A percentile compares a stretch with the other conserved stretches of the same genome.
phyloP scores from a whole-genome alignment of 2,113 vertebrate species.

The Paracanthobrama guichenoti region DNA sequence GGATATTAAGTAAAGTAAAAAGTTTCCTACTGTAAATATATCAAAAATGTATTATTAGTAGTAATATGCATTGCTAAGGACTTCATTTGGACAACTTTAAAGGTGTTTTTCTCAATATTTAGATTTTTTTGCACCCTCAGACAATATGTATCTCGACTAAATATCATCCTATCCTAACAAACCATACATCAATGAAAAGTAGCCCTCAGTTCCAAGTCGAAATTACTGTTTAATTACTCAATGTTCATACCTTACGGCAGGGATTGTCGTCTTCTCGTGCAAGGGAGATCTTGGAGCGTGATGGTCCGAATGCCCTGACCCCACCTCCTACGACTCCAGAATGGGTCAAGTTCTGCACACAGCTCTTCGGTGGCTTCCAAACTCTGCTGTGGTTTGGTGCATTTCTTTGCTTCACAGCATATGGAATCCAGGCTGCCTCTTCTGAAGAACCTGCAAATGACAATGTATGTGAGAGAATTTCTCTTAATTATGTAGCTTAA shows the following conservation, averaged over 20 bases:
- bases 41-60: too few species aligned
- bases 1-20: too few species aligned
- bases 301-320: slow-evolving; percentile 92
- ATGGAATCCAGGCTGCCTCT: slow-evolving; percentile 81
- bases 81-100: too few species aligned
- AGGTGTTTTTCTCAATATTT: too few species aligned
- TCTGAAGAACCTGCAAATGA: slow-evolving; percentile 86
- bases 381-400: slow-evolving; percentile 96
- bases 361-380: slow-evolving; percentile 89
- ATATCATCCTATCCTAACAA: too few species aligned
- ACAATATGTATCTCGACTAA: too few species aligned
- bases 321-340: slow-evolving; percentile 95
- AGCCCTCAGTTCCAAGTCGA: neutral
- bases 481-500: neutral
- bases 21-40: too few species aligned
- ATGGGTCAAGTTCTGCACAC: slow-evolving; percentile 96
- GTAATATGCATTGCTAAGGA: too few species aligned
- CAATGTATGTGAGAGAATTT: slow-evolving; percentile 78
- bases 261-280: slow-evolving; percentile 77
- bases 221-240: neutral
- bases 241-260: slow-evolving; percentile 50
- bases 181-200: too few species aligned
- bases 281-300: slow-evolving; percentile 87
- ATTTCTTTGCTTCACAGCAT: slow-evolving; percentile 91
- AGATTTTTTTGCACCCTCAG: too few species aligned